Conservation (phyloP, 1,140 invertebrate species). For the Leptestheria dahalacensis region DNA sequence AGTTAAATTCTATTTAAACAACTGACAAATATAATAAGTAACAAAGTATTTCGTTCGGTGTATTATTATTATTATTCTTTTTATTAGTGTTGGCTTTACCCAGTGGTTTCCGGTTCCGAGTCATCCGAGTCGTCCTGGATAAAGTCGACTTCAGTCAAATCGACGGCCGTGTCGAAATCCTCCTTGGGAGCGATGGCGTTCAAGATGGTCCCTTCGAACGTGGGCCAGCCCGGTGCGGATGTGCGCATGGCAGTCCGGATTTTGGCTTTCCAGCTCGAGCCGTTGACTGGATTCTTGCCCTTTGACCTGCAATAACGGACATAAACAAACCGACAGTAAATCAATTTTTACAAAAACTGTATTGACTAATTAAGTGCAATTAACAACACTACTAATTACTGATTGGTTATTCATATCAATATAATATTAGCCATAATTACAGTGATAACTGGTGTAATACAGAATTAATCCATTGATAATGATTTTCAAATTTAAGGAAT, state of each 20-base stretch:
- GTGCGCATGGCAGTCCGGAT: background rate
- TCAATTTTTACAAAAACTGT: background rate
- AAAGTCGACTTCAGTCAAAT: conserved; percentile 3
- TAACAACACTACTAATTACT: too few species aligned
- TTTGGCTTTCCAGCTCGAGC: background rate
- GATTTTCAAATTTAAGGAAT: too few species aligned
- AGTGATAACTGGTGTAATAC: too few species aligned
- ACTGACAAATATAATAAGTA: too few species aligned
- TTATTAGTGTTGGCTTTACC: too few species aligned
- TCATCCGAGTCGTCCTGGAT: conserved; percentile 9
- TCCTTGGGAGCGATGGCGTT: background rate
- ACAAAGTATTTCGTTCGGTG: too few species aligned
- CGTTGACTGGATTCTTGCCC: background rate
- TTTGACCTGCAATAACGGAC: background rate
- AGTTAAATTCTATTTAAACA: too few species aligned
- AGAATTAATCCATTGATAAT: too few species aligned
- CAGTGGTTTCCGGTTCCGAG: conserved; percentile 15
- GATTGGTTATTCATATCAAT: too few species aligned
- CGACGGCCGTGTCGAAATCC: conserved; percentile 4
- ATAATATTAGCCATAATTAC: too few species aligned
- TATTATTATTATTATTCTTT: too few species aligned
- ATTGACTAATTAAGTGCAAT: background rate
- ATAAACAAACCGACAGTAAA: background rate
- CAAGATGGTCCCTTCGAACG: background rate
- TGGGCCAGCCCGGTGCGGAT: background rate